Percentiles rank a stretch among this genome's conserved stretches.
phyloP scores from a whole-genome alignment of 1,140 invertebrate genomes.

The Anoplophora glabripennis region DNA sequence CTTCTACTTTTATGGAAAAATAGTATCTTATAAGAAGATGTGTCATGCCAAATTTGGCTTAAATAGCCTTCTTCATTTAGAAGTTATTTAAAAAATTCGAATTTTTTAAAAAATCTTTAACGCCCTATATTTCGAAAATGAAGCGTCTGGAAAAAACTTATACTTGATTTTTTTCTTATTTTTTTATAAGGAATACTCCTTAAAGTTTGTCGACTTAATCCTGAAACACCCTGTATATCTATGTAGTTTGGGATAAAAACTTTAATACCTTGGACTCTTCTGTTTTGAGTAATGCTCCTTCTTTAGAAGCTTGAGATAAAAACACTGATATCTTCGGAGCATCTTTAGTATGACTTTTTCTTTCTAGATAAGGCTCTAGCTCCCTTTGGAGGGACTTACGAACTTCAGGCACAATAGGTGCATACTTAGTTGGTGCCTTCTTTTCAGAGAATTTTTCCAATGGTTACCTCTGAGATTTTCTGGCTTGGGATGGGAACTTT shows the following conservation, averaged over 20 bases:
- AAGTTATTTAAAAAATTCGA: too few species aligned
- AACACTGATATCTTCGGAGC: slow-evolving; percentile 21
- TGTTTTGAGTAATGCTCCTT: slow-evolving; percentile 19
- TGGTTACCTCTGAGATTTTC: slow-evolving; percentile 8
- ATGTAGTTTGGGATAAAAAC: slow-evolving; percentile 29
- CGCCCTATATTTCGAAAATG: too few species aligned
- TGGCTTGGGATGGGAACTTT: slow-evolving; percentile 31
- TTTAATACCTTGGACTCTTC: slow-evolving; percentile 17
- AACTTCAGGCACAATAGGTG: slow-evolving; percentile 18
- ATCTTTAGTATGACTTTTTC: slow-evolving; percentile 21
- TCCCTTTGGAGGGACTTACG: slow-evolving; percentile 16
- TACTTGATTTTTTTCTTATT: too few species aligned
- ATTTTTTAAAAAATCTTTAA: too few species aligned
- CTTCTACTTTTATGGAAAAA: too few species aligned
- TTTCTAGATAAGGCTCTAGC: slow-evolving; percentile 23
- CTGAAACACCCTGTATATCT: too few species aligned
- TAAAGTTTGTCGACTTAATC: too few species aligned
- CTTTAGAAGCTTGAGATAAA: slow-evolving; percentile 25
- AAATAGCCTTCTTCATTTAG: too few species aligned
- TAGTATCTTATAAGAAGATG: too few species aligned
- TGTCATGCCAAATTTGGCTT: too few species aligned
- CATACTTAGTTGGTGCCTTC: slow-evolving; percentile 15
- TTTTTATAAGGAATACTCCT: too few species aligned
- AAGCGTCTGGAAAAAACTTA: too few species aligned
- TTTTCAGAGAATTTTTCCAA: slow-evolving; percentile 1